A percentile compares a stretch with the other conserved stretches of the same genome.
Evolutionary conservation across 2,113 vertebrate species (phyloP).

Genomic region (Copsychus sechellarum): DNA sequence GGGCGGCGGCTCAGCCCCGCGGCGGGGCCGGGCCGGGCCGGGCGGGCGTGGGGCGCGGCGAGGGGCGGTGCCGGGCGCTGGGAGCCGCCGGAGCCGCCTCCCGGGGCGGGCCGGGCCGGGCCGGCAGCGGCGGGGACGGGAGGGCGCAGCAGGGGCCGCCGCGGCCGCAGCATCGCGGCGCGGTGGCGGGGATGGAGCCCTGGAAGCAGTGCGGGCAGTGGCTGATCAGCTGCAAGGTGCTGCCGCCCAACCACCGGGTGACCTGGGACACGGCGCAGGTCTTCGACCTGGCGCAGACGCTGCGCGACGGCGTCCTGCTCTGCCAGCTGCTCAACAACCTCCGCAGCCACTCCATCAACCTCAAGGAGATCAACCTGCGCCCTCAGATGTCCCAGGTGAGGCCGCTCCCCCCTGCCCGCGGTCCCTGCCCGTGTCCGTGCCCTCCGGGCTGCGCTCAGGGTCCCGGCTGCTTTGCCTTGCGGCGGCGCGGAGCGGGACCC

Average conservation of each 20-base stretch:
- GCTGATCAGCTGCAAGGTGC: slow-evolving; percentile 93
- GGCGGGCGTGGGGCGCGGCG: neutral
- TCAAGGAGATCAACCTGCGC: slow-evolving; percentile 94
- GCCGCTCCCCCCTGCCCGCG: neutral
- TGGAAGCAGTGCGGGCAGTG: slow-evolving; percentile 95
- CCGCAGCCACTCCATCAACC: slow-evolving; percentile 86
- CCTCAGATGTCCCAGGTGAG: slow-evolving; percentile 97
- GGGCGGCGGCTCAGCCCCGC: too few species aligned
- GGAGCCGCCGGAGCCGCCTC: neutral
- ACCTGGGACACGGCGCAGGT: slow-evolving; percentile 96
- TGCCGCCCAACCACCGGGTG: slow-evolving; percentile 91
- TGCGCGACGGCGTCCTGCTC: slow-evolving; percentile 92
- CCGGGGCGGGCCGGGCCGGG: neutral
- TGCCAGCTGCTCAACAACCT: slow-evolving; percentile 97
- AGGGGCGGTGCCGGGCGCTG: neutral
- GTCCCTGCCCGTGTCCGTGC: neutral
- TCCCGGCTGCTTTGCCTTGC: neutral
- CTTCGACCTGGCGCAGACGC: slow-evolving; percentile 94
- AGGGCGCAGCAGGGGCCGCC: neutral
- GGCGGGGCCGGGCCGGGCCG: neutral
- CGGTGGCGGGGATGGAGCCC: slow-evolving; percentile 81
- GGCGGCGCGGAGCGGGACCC: too few species aligned
- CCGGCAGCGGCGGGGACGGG: neutral
- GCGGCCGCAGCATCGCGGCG: neutral
- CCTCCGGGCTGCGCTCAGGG: too few species aligned